Evolutionary conservation across 2,113 vertebrate genomes (phyloP), one percentile per base, ranked within the genome.

Genomic region (Tonatia bakeri): DNA sequence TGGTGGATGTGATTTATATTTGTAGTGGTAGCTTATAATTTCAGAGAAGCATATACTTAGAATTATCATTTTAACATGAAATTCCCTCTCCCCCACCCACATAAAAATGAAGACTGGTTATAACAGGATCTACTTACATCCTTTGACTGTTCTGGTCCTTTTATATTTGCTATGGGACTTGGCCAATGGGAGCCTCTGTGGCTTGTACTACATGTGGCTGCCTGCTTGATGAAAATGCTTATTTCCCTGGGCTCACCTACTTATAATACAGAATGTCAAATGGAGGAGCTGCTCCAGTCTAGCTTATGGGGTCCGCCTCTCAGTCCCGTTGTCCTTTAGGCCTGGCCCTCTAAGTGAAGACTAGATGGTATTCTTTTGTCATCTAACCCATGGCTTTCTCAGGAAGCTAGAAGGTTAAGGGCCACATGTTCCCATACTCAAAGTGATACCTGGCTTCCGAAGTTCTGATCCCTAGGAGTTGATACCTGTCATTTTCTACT

Each of bases 1-100:
- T 87, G 97, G 80, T 82, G 97, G 87, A 86, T 95, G 33, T 97
- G 94, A 92, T 94, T 93, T 85, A 33, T 76, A 94, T 98, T 97
- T 97, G 72, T 96, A 97, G 93, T 94, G 86, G 94, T 72, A 96
- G 20, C 1, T 3, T 90, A 90, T 67, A 0, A 12, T 91, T 97
- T 96, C 94, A 87, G 82, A 93, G 91, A 96, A 97, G 94, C 79
- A 92, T 96, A 90, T 69, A 88, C 82, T 90, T 95, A 93, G 33
- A 91, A 82, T 94, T 97, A 97, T 95, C 73, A 77, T 69, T 75
- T 43, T 45, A 75, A 79, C 64, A 90, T 97, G 83, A 0, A n/a
- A 92, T 43, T 61, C 77, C 59, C 26, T 26, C 56, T 43, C 59
- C 24, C 85, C 2, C 87, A 70, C 54, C 19, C 22, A 83, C 45